phyloP scores from a whole-genome alignment of 2,797 vertebrate species.

The Sylvilagus floridanus region DNA sequence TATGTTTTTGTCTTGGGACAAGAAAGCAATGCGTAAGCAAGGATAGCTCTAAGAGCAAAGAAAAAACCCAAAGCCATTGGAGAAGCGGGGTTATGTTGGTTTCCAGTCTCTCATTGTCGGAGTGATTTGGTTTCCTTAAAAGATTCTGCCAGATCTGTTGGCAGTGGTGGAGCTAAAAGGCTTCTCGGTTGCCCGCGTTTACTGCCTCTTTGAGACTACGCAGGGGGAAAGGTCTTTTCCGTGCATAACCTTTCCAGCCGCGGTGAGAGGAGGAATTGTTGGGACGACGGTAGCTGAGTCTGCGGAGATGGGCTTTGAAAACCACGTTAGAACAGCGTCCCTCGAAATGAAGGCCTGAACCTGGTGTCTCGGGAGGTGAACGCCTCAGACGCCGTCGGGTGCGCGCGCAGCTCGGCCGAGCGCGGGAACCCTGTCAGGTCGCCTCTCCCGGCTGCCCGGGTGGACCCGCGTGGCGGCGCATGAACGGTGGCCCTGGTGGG shows the following conservation, averaged over 20 bases:
- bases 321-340: constrained; percentile 23
- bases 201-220: constrained; percentile 40
- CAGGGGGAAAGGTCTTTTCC: constrained; percentile 8
- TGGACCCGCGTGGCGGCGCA: not conserved
- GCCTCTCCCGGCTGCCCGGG: not conserved
- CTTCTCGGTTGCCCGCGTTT: constrained; percentile 60
- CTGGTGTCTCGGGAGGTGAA: not conserved
- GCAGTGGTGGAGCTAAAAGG: constrained; percentile 35
- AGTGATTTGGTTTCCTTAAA: not conserved
- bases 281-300: not conserved
- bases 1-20: constrained; percentile 3
- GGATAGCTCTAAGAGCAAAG: constrained; percentile 38
- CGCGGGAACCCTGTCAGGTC: not conserved
- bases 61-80: not conserved
- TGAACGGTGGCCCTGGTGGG: not conserved
- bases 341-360: constrained; percentile 60
- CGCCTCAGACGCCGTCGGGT: not conserved
- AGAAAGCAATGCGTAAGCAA: constrained; percentile 28
- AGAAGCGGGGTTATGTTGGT: constrained; percentile 32
- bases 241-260: constrained; percentile 49
- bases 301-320: constrained; percentile 46
- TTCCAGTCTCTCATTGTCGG: constrained; percentile 45
- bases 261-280: constrained; percentile 47
- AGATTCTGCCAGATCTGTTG: constrained; percentile 46
- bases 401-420: not conserved